Percentiles rank a stretch among this genome's conserved stretches.
phyloP scores from a whole-genome alignment of 2,888 invertebrate species.

The Torymus aiolomorphi region DNA sequence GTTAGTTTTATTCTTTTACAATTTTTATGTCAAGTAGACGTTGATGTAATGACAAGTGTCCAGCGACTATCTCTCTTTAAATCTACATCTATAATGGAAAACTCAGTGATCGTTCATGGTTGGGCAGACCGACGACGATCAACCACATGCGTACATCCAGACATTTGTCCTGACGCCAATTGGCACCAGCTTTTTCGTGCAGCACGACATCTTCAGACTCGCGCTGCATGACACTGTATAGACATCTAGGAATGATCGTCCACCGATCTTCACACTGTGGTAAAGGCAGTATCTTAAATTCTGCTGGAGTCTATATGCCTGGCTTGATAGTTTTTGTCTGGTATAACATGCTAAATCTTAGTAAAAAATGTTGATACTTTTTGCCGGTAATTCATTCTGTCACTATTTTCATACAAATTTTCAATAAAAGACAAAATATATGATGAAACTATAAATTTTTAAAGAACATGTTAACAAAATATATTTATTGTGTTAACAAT shows the following conservation, averaged over 20 bases:
- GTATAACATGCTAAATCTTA: conserved; percentile 23
- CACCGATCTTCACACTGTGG: conserved; percentile 67
- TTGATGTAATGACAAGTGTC: conserved; percentile 64
- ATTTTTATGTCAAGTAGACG: conserved; percentile 67
- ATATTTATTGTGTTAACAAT: too few species aligned
- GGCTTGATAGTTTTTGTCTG: conserved; percentile 37
- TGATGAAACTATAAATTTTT: too few species aligned
- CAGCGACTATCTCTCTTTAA: conserved; percentile 67
- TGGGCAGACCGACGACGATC: conserved; percentile 95
- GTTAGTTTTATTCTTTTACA: conserved; percentile 61
- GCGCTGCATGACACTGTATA: conserved; percentile 89
- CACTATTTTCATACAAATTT: too few species aligned
- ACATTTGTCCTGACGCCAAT: conserved; percentile 94
- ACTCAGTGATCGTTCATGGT: conserved; percentile 75
- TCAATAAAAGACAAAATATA: too few species aligned
- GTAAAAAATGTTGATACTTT: not conserved
- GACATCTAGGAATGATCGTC: conserved; percentile 69
- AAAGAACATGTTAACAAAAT: too few species aligned
- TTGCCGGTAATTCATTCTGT: too few species aligned
- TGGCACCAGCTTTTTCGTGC: conserved; percentile 92
- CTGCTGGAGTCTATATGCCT: conserved; percentile 50
- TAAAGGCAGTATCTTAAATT: conserved; percentile 65
- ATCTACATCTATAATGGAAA: conserved; percentile 65
- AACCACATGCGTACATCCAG: conserved; percentile 94
- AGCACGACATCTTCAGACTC: conserved; percentile 96